Base-by-base conservation (phyloP, 1,140 invertebrate species). In the Drosophila murphyi region DNA sequence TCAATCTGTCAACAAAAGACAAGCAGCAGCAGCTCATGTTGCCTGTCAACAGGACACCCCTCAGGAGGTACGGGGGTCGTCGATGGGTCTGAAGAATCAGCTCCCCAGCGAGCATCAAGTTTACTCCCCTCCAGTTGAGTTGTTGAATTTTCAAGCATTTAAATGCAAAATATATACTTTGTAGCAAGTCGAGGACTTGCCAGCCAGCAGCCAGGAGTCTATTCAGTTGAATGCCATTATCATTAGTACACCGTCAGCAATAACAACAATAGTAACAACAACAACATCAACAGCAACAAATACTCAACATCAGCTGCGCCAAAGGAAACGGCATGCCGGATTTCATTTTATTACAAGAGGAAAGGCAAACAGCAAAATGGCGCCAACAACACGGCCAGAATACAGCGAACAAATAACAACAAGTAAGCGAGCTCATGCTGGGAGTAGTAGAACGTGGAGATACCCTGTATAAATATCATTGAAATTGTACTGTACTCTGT, bases 351-450 rank as follows among this genome's bases (percentile, higher is more conserved):
- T 89, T 89, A 83, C 85, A 85, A 85, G 78, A 85, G 85, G 85
- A 89, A 89, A 81, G 54, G 82, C 85, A 89, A 89, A 89, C 85
- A 89, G 78, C 74, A 85, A 89, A 85, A 88, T 89, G 85, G 85
- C 83, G 85, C 83, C 83, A 87, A 82, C 82, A 87, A 50, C 59
- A 56, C 3, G 5, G 31, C 3, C 37, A 39, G 34, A 28, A 10
- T 52, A 52, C 34, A 10, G 56, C 6, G 50, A 54, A 41, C 39
- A 43, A 43, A 43, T 43, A 43, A 43, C 39, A 43, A 43, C 39
- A 43, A n/a, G 39, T 43, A 43, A 43, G n/a, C 39, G 39, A 41
- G 39, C 39, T 43, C n/a, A n/a, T 43, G 39, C 39, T 43, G 10
- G 10, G 20, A 20, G 20, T 20, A 20, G 20, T 20, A 20, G 20